Base-by-base conservation (phyloP, 2,888 invertebrate species). In the Agrilus cyanescens region DNA sequence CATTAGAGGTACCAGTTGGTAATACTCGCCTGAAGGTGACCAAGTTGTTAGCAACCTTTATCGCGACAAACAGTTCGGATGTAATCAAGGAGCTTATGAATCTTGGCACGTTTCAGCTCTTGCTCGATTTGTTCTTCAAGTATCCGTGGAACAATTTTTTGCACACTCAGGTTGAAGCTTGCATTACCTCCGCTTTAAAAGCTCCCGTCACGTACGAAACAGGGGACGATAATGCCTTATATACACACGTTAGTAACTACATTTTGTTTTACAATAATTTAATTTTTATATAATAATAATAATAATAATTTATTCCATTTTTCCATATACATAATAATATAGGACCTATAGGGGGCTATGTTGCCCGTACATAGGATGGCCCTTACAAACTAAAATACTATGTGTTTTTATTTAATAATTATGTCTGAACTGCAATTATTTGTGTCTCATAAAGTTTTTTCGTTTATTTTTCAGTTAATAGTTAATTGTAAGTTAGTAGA, bases 81-180 rank as follows among this genome's bases (percentile, higher is more conserved):
- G 74, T 93, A 55, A 75, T 82, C 61, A 71, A 74, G 59, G 82
- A 82, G 66, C 71, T 76, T 60, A 69, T 66, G 43, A 47, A 49
- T 7, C 49, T 62, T 41, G 76, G 75, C 50, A 79, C 77, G 32
- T 73, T 78, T 57, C 69, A 69, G 53, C 69, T 76, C 57, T 71
- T 85, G 57, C 69, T 93, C 76, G 85, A 90, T 66, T 74, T 95
- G 68, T 86, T 91, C 74, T 89, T 93, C 71, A 75, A 77, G 65
- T 89, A 85, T 71, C 78, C 82, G 51, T 84, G 90, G 85, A 95
- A 96, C 73, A 95, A 93, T 74, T 94, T 96, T 72, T 75, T 96
- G 62, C 95, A 96, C 69, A 84, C 84, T 53, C 87, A 90, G 71
- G 85, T 90, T 53, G 81, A 83, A 65, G 78, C 82, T 65, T 83